Evolutionary conservation across 2,888 invertebrate species (phyloP).

Genomic region (Lithophane leautieri): DNA sequence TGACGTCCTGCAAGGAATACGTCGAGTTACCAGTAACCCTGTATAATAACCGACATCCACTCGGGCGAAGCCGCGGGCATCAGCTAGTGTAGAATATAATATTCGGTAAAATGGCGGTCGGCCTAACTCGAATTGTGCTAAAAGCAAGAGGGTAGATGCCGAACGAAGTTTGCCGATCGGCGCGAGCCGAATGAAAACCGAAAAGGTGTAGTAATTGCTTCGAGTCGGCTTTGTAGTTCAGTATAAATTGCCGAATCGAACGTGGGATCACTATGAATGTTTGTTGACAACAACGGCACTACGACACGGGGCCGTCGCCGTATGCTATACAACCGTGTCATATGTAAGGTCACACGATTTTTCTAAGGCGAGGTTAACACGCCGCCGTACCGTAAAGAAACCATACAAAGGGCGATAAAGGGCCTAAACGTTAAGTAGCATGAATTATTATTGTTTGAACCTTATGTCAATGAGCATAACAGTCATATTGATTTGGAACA

Average conservation of each 20-base stretch:
- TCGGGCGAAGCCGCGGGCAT: too few species aligned
- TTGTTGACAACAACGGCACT: too few species aligned
- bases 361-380: too few species aligned
- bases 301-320: too few species aligned
- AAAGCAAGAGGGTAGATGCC: background rate
- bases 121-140: background rate
- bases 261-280: too few species aligned
- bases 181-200: background rate
- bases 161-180: background rate
- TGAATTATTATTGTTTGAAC: background rate
- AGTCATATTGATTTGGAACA: background rate
- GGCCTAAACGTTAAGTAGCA: background rate
- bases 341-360: too few species aligned
- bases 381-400: too few species aligned
- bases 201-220: background rate
- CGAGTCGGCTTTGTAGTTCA: background rate
- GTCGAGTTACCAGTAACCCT: too few species aligned
- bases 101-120: background rate
- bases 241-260: background rate
- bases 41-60: too few species aligned
- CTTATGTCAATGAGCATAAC: background rate
- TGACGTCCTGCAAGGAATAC: too few species aligned
- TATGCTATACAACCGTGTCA: too few species aligned
- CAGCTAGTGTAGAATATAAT: background rate
- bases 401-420: too few species aligned